phyloP scores from a whole-genome alignment of 2,797 vertebrate genomes.

The Cryptoprocta ferox region DNA sequence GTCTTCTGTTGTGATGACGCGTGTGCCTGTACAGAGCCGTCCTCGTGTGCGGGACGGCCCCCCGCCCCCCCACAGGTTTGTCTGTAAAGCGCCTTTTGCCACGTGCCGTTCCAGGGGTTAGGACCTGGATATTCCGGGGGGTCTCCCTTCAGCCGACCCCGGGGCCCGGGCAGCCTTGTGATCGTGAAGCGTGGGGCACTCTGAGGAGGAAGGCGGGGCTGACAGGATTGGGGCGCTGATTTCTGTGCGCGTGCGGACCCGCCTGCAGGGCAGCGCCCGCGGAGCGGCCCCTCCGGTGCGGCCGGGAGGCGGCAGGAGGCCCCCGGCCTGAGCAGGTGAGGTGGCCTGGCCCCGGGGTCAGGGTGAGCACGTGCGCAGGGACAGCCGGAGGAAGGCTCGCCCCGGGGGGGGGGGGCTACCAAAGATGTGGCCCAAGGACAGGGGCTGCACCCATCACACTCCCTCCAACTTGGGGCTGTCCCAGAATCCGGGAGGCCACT shows the following conservation, averaged over 20 bases:
- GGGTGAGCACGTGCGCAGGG: not conserved
- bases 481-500: too few species aligned
- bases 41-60: fast-evolving
- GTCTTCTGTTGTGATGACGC: not conserved
- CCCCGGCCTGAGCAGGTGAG: too few species aligned
- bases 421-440: not conserved
- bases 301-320: not conserved
- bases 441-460: not conserved
- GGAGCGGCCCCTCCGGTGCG: not conserved
- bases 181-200: not conserved
- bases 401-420: fast-evolving
- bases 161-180: not conserved
- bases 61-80: not conserved
- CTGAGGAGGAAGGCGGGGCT: not conserved
- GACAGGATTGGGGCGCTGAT: fast-evolving
- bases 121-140: too few species aligned
- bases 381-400: too few species aligned
- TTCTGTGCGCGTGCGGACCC: not conserved
- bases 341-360: not conserved
- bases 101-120: too few species aligned
- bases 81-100: not conserved
- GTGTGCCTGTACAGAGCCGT: not conserved
- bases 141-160: not conserved
- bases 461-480: not conserved
- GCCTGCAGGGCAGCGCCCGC: not conserved